phyloP scores from a whole-genome alignment of 2,113 vertebrate genomes.

The Perognathus longimembris region DNA sequence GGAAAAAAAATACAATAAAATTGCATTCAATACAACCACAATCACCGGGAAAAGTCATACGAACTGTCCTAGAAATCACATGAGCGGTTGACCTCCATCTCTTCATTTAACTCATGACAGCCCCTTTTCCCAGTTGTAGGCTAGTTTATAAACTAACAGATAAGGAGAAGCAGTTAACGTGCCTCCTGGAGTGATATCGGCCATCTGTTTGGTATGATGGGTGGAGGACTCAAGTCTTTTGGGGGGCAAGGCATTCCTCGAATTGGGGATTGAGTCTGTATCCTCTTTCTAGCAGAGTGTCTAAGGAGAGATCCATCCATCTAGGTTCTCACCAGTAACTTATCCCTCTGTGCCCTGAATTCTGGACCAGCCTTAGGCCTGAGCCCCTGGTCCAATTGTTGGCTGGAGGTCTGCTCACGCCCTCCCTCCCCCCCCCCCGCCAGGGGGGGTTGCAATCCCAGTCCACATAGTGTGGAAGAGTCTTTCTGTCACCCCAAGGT shows the following conservation, averaged over 20 bases:
- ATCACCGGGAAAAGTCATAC: neutral
- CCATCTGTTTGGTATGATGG: neutral
- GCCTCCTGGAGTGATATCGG: neutral
- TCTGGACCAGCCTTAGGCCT: too few relatives aligned
- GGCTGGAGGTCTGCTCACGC: neutral
- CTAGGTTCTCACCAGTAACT: neutral
- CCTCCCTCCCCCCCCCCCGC: neutral
- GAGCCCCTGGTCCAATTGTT: neutral
- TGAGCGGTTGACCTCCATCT: neutral
- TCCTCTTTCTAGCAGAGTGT: neutral
- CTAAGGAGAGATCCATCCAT: rapidly evolving
- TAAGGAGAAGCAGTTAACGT: neutral
- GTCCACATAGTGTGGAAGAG: neutral
- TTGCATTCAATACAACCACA: neutral
- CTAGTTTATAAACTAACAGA: slow-evolving; percentile 44
- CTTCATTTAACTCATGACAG: neutral
- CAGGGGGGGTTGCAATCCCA: too few relatives aligned
- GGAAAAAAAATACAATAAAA: slow-evolving; percentile 52
- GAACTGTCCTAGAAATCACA: neutral
- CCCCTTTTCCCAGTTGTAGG: neutral
- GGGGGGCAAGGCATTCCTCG: neutral
- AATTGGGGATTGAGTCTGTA: neutral
- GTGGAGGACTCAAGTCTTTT: neutral
- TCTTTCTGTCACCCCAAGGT: too few relatives aligned
- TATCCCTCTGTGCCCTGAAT: too few relatives aligned